Percentiles rank a stretch among this genome's conserved stretches.
These are phyloP conservation scores for Pungitius pungitius DNA, from an alignment of 2,113 vertebrate species.

Conservation along the genomic window DNA sequence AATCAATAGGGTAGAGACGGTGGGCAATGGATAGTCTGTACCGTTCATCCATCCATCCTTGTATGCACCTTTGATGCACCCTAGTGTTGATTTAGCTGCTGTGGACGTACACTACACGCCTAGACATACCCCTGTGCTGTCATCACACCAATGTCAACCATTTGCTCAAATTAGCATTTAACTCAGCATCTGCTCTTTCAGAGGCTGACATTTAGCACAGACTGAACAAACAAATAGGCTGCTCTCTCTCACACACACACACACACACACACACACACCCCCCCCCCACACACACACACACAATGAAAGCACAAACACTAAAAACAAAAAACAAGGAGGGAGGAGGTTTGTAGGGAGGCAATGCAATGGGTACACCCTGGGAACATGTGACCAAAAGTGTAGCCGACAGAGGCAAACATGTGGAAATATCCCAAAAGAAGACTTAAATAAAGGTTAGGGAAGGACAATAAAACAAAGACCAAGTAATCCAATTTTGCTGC, in stretches of 20 bases:
- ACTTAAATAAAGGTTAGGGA: slow-evolving; percentile 35
- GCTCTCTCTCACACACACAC: background rate
- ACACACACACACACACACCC: background rate
- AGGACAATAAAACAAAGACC: slow-evolving; percentile 31
- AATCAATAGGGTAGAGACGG: background rate
- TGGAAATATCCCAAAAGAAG: slow-evolving; percentile 39
- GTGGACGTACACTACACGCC: slow-evolving; percentile 3
- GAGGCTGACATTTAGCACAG: slow-evolving; percentile 50
- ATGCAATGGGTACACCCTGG: slow-evolving; percentile 17
- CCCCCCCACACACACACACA: slow-evolving; percentile 1
- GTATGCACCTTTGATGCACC: background rate
- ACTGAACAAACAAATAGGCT: slow-evolving; percentile 19
- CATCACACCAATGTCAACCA: slow-evolving; percentile 49
- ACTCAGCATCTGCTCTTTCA: slow-evolving; percentile 49
- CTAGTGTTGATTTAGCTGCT: background rate
- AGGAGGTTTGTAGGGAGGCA: background rate
- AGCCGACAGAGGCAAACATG: slow-evolving; percentile 41
- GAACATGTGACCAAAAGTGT: slow-evolving; percentile 35
- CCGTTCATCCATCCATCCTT: background rate
- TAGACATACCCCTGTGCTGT: slow-evolving; percentile 15
- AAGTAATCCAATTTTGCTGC: slow-evolving; percentile 26
- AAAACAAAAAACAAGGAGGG: slow-evolving; percentile 13
- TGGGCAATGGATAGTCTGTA: background rate
- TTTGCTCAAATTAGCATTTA: slow-evolving; percentile 60
- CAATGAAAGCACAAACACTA: background rate